These are phyloP conservation scores for Patella vulgata DNA, from an alignment of 1,140 invertebrate genomes.

Conservation along the genomic window DNA sequence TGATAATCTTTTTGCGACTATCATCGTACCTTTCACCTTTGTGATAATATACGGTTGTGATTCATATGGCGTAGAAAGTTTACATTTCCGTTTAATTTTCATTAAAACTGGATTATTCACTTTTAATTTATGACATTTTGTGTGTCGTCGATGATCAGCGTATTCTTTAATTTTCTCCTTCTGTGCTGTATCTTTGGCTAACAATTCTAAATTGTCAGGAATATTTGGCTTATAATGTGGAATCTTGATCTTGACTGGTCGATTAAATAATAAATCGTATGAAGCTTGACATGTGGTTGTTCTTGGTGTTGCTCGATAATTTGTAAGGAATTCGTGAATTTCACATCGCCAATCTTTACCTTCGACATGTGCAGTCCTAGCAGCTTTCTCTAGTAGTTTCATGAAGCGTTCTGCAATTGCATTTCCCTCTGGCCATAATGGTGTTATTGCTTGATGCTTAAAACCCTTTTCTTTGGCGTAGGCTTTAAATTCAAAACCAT, in stretches of 20 bases:
- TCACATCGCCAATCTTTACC: neutral
- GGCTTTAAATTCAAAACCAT: constrained; percentile 17
- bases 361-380: neutral
- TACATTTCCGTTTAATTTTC: constrained; percentile 20
- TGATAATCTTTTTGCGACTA: constrained; percentile 23
- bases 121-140: neutral
- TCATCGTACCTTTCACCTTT: constrained; percentile 24
- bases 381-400: neutral
- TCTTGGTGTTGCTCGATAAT: constrained; percentile 28
- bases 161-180: constrained; percentile 24
- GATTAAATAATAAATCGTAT: constrained; percentile 17
- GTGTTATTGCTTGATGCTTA: constrained; percentile 17
- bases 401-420: constrained; percentile 9
- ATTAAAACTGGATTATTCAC: constrained; percentile 24
- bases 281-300: constrained; percentile 12
- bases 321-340: constrained; percentile 16
- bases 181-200: constrained; percentile 5
- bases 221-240: neutral
- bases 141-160: constrained; percentile 15
- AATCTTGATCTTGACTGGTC: constrained; percentile 22
- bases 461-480: constrained; percentile 18
- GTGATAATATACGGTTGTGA: constrained; percentile 15
- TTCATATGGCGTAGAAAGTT: constrained; percentile 24
- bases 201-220: neutral
- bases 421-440: constrained; percentile 11